A percentile compares a stretch with the other conserved stretches of the same genome.
phyloP scores from a whole-genome alignment of 2,888 invertebrate genomes.

The Volucella bombylans region DNA sequence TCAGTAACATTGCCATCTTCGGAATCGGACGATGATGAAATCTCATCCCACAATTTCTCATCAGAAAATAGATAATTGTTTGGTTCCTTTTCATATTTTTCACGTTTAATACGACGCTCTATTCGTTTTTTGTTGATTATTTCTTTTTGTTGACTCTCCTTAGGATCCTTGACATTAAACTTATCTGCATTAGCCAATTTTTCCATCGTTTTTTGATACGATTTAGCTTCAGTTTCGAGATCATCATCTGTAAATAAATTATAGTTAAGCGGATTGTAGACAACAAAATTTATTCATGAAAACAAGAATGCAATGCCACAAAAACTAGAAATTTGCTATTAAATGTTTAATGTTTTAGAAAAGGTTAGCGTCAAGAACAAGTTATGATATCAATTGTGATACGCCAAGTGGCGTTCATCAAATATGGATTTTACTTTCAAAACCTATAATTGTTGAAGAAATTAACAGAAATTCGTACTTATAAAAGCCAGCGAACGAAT shows the following conservation, averaged over 20 bases:
- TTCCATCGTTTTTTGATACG: conserved; percentile 74
- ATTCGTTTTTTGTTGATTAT: conserved; percentile 71
- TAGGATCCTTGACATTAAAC: conserved; percentile 27
- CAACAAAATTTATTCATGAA: too few species aligned
- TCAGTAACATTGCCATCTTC: conserved; percentile 72
- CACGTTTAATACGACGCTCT: conserved; percentile 74
- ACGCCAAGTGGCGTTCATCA: too few species aligned
- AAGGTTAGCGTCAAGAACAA: too few species aligned
- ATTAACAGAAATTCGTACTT: too few species aligned
- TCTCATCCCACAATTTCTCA: conserved; percentile 76
- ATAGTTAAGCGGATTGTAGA: too few species aligned
- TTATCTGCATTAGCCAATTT: conserved; percentile 54
- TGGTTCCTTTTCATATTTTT: conserved; percentile 75
- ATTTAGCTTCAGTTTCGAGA: conserved; percentile 75
- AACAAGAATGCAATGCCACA: too few species aligned
- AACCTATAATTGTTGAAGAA: too few species aligned
- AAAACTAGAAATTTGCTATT: too few species aligned
- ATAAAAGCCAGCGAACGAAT: too few species aligned
- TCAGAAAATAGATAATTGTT: conserved; percentile 77
- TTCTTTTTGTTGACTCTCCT: conserved; percentile 59
- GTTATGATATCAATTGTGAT: too few species aligned
- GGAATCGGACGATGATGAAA: conserved; percentile 75
- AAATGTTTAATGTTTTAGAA: too few species aligned
- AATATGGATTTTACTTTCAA: too few species aligned
- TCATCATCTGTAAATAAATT: conserved; percentile 69